Conservation (phyloP, 2,797 vertebrate species). For the Limosa lapponica region DNA sequence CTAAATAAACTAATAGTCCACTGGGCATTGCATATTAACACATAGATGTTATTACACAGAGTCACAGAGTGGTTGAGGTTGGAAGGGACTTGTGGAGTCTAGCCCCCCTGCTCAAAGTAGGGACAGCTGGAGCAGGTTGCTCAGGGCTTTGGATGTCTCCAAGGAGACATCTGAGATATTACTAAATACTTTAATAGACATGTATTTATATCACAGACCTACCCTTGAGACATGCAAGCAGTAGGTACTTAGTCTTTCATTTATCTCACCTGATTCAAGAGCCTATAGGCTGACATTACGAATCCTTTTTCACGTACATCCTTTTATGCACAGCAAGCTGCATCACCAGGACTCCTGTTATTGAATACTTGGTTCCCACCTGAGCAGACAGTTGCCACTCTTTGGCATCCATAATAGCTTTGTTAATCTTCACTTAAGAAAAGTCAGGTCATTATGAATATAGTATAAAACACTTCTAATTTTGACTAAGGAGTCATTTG, state of each 20-base stretch:
- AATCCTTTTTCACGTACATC: not conserved
- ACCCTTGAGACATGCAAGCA: not conserved
- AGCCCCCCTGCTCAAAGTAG: not conserved
- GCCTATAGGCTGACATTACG: not conserved
- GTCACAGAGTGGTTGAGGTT: not conserved
- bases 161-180: not conserved
- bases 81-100: not conserved
- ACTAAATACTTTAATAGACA: not conserved
- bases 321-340: not conserved
- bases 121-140: not conserved
- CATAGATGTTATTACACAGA: not conserved
- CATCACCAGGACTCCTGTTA: not conserved
- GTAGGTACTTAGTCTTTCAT: not conserved
- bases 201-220: not conserved
- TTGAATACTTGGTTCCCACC: not conserved
- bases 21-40: not conserved
- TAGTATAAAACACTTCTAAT: not conserved
- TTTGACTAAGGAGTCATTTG: not conserved
- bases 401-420: not conserved
- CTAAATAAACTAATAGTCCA: not conserved
- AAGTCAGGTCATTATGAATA: not conserved
- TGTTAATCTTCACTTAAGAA: not conserved
- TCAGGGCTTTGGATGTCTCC: not conserved
- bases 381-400: not conserved
- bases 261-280: not conserved